Conservation (phyloP, 2,888 invertebrate species). For the Malthinus seriepunctatus region DNA sequence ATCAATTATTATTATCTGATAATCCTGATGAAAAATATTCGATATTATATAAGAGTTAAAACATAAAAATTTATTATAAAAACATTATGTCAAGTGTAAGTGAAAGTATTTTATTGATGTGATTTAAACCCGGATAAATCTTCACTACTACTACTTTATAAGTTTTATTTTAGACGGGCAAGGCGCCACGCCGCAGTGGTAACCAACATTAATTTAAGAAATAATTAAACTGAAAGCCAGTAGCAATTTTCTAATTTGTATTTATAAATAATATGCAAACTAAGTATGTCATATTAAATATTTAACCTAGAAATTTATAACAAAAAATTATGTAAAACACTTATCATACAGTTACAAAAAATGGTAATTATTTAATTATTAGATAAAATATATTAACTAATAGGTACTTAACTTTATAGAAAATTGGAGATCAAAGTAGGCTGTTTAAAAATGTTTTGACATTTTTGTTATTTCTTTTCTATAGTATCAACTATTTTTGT, state of each 20-base stretch:
- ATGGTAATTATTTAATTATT: no score
- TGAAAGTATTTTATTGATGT: constrained; percentile 19
- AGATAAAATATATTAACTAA: no score
- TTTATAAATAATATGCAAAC: constrained; percentile 5
- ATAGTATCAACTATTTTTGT: no score
- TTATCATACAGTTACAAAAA: no score
- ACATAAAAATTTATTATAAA: constrained; percentile 12
- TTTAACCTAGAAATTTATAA: constrained; percentile 2
- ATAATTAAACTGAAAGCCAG: constrained; percentile 16
- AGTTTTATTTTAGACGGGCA: constrained; percentile 5
- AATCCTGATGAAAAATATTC: constrained; percentile 2
- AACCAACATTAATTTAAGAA: constrained; percentile 8
- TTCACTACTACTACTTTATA: constrained; percentile 4
- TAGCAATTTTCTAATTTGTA: constrained; percentile 18
- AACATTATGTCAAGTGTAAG: constrained; percentile 19
- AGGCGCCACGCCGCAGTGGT: constrained; percentile 10
- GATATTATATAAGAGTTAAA: constrained; percentile 14
- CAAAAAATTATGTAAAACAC: not conserved
- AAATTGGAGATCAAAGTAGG: no score
- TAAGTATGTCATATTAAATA: constrained; percentile 4
- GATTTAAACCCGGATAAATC: constrained; percentile 19
- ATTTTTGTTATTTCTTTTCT: no score
- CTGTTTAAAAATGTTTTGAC: no score
- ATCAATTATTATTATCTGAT: no score
- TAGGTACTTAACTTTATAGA: no score